A percentile compares a stretch with the other conserved stretches of the same genome.
phyloP scores from a whole-genome alignment of 1,140 invertebrate species.

The Lasioglossum baleicum region DNA sequence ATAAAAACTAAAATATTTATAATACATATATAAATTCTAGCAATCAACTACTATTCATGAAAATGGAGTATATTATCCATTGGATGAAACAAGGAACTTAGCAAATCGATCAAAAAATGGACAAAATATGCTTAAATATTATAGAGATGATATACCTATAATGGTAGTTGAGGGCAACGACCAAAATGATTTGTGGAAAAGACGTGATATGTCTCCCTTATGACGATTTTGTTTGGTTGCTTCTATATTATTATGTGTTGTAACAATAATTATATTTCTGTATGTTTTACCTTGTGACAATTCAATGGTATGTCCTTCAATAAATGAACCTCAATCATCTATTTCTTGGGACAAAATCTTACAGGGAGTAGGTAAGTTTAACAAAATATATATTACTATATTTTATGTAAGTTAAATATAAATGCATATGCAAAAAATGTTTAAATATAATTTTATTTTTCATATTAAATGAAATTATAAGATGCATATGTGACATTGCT shows the following conservation, averaged over 20 bases:
- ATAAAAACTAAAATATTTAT: too few species aligned
- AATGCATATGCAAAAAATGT: too few species aligned
- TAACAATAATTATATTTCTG: conserved; percentile 86
- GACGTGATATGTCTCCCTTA: conserved; percentile 83
- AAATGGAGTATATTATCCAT: conserved; percentile 72
- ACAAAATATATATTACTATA: conserved; percentile 6
- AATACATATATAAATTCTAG: too few species aligned
- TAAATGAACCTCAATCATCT: conserved; percentile 81
- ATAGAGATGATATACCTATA: conserved; percentile 82
- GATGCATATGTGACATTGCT: too few species aligned
- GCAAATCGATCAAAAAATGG: conserved; percentile 67
- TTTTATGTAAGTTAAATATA: too few species aligned
- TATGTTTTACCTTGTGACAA: conserved; percentile 88
- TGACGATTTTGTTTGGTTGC: conserved; percentile 84
- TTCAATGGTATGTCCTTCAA: conserved; percentile 82
- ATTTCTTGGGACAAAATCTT: conserved; percentile 85
- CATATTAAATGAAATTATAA: too few species aligned
- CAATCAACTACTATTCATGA: conserved; percentile 62
- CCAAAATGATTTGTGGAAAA: conserved; percentile 81
- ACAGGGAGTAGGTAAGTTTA: conserved; percentile 82
- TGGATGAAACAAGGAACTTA: conserved; percentile 73
- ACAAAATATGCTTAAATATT: conserved; percentile 69
- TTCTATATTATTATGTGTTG: conserved; percentile 86
- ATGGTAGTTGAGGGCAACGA: conserved; percentile 81
- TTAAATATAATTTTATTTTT: too few species aligned